phyloP scores from a whole-genome alignment of 2,113 vertebrate species.

The Saccopteryx bilineata region DNA sequence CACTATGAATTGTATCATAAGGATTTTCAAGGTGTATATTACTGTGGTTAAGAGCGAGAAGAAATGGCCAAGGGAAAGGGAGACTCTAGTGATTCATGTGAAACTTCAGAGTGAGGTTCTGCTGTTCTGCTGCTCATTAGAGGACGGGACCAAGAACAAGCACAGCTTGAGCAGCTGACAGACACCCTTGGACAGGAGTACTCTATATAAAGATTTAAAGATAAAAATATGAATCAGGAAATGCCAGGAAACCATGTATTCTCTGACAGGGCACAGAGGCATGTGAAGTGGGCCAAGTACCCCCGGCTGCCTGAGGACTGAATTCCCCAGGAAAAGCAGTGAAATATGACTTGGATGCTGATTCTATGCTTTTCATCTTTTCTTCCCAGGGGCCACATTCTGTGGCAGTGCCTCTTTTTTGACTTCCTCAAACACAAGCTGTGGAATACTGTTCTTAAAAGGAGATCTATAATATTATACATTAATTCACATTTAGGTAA shows the following conservation, averaged over 20 bases:
- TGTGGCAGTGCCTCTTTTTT: neutral
- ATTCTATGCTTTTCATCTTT: neutral
- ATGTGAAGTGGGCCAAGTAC: neutral
- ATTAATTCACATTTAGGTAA: conserved; percentile 3
- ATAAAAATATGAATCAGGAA: neutral
- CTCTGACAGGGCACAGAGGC: neutral
- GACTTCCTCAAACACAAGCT: neutral
- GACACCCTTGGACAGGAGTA: neutral
- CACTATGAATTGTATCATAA: neutral
- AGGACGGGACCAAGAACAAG: neutral
- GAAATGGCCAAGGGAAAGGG: neutral
- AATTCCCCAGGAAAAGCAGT: neutral
- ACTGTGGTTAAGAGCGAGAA: neutral
- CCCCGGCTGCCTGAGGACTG: neutral
- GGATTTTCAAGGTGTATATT: neutral
- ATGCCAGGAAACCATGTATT: neutral
- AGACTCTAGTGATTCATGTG: neutral
- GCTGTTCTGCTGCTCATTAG: neutral
- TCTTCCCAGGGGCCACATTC: neutral
- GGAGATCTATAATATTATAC: neutral
- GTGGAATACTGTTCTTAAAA: neutral
- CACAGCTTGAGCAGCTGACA: neutral
- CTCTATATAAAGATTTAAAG: neutral
- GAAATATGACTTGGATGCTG: neutral
- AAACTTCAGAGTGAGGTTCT: conserved; percentile 5